A percentile compares a stretch with the other conserved stretches of the same genome.
phyloP scores from a whole-genome alignment of 2,888 invertebrate genomes.

The Rhogogaster chlorosoma region DNA sequence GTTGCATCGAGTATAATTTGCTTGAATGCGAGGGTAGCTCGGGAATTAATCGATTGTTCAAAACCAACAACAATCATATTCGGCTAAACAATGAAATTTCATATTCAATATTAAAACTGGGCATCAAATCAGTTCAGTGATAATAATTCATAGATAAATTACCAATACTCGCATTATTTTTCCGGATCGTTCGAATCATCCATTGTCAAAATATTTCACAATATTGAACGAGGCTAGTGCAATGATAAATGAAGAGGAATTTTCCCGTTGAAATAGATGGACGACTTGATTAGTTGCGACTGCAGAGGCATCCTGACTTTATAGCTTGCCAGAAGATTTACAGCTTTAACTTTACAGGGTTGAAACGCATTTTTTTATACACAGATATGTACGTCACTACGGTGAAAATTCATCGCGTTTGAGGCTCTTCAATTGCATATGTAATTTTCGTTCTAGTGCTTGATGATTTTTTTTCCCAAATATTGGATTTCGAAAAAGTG shows the following conservation, averaged over 20 bases:
- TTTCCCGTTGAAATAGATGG: neutral
- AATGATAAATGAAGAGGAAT: neutral
- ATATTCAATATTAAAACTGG: neutral
- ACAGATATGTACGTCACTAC: neutral
- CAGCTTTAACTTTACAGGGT: neutral
- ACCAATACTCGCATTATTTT: neutral
- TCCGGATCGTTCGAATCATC: neutral
- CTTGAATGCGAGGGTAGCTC: neutral
- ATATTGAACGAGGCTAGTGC: neutral
- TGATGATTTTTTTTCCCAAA: neutral
- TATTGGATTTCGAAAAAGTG: neutral
- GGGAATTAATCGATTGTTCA: neutral
- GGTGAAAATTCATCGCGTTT: neutral
- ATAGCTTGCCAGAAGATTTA: conserved; percentile 18
- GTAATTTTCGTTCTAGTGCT: neutral
- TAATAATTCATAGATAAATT: neutral
- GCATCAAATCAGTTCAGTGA: neutral
- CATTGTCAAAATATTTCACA: neutral
- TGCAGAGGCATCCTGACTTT: neutral
- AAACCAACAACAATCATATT: neutral
- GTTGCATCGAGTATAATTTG: neutral
- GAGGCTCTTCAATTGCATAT: neutral
- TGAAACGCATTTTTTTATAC: neutral
- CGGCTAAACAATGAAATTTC: neutral
- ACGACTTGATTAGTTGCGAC: neutral